Base-by-base conservation (phyloP, 2,113 vertebrate species). In the Cyprinus carpio region DNA sequence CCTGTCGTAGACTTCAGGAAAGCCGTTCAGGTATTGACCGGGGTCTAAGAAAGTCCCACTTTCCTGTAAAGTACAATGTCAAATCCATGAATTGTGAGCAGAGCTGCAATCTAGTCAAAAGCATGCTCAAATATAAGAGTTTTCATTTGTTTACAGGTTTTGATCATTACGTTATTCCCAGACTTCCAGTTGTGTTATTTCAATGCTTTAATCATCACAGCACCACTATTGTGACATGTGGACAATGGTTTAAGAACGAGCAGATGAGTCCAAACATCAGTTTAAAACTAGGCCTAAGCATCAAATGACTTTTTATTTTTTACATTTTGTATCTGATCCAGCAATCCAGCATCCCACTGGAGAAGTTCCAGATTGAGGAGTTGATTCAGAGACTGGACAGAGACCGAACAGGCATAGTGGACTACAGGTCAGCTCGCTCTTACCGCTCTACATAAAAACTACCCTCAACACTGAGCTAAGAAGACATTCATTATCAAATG, bases 1-100 rank as follows among this genome's bases (percentile, higher is more conserved):
- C 90, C 96, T 1, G 94, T 96, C 29, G 84, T 93, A 34, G 94
- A 95, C 25, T 98, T 99, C 93, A 93, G 94, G 90, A 97, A 92
- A 92, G 95, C 94, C 2, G 91, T 99, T 71, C 94, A 96, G 96
- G 96, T 96, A 83, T 27, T 77, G 1, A 75, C 77, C 54, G 15
- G 29, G 12, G 27, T 65, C 87, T 34, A 34, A 54, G 8, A 10
- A 46, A 65, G 29, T 31, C 6, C 6, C 4, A 67, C 27, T 65
- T 65, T 65, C 27, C 4, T 54, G 51, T 2, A 25, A 25, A 62
- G 1, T 25, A 25, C 12, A 0, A 16, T 34, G 6, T 34, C 15
- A 67, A 18, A 34, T 20, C 65, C 29, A 31, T 67, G 27, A 67
- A 31, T 7, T 8, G 64, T 18, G 29, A 31, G 64, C 29, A 65